Base-by-base conservation (phyloP, 64 coral and sea anemone species). In the Acropora yongei region DNA sequence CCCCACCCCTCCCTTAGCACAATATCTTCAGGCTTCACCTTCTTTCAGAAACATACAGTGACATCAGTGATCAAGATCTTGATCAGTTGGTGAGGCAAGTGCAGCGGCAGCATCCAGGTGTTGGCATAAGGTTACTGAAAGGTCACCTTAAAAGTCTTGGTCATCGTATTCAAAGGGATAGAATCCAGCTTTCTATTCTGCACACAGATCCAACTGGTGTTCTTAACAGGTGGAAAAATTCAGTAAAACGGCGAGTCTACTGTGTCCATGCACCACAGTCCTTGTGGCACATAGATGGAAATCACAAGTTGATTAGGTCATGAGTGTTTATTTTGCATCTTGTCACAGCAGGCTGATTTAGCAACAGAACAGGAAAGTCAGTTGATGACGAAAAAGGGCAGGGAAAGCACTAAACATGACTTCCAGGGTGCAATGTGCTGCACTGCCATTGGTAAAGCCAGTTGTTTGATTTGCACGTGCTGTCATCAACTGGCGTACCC, bases 271-370 rank as follows among this genome's bases (percentile, higher is more conserved):
- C 61, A 1, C 91, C 91, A 0, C 41, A 78, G 3, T 55, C 74
- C 16, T n/a, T 89, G 5, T 89, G 76, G 76, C 76, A 89, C 13
- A 86, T 86, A 0, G 82, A 86, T 71, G 63, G 65, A 17, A 68
- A 86, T 71, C 82, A 86, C 43, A 89, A 89, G 76, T 16, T 78
- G 7, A 78, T 89, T 6, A 89, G 75, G 87, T 89, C 39, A 2
- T 6, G 44, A 45, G 68, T 12, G 10, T 46, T 53, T 53, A 6
- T 6, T 53, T 53, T 43, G 40, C 42, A 68, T 11, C 9, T 10
- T 11, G 10, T 11, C 7, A 12, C 11, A 11, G 30, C 30, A 30
- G 30, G 30, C 30, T 30, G 30, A 30, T 30, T 30, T 30, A 30
- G 30, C 30, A 30, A 30, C 30, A 30, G 30, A 30, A 30, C 30